These are phyloP conservation scores for Meloe dianella DNA, from an alignment of 2,888 invertebrate genomes.

Conservation along the genomic window DNA sequence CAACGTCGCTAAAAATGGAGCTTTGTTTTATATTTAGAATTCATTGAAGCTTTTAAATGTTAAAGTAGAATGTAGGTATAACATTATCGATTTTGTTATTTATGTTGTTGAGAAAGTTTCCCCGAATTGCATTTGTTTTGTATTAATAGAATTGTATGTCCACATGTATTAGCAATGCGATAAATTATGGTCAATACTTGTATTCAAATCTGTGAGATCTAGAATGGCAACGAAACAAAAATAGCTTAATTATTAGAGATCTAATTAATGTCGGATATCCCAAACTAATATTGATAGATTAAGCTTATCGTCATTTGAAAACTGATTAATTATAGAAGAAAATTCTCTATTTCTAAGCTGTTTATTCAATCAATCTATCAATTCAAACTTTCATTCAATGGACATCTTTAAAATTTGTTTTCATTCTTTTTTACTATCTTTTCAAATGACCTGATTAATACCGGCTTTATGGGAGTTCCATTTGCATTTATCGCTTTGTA, in stretches of 20 bases:
- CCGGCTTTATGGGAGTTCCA: no score
- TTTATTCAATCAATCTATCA: no score
- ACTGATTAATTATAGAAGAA: background rate
- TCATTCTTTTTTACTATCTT: no score
- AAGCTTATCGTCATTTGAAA: background rate
- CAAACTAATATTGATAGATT: background rate
- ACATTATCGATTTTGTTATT: background rate
- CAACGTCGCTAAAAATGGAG: background rate
- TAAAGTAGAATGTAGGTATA: background rate
- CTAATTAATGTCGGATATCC: background rate
- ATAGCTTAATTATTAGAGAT: background rate
- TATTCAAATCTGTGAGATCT: background rate
- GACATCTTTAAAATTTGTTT: no score
- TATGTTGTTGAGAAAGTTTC: background rate
- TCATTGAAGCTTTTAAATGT: background rate
- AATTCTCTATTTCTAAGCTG: no score
- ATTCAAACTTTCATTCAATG: no score
- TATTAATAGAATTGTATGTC: background rate
- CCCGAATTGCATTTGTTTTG: background rate
- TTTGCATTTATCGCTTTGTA: no score
- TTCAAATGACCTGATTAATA: no score
- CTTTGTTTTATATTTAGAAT: background rate
- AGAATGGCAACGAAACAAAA: background rate
- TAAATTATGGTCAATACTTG: background rate
- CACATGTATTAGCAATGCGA: background rate